Conservation (phyloP, 2,888 invertebrate genomes). For the Spilarctia lutea region DNA sequence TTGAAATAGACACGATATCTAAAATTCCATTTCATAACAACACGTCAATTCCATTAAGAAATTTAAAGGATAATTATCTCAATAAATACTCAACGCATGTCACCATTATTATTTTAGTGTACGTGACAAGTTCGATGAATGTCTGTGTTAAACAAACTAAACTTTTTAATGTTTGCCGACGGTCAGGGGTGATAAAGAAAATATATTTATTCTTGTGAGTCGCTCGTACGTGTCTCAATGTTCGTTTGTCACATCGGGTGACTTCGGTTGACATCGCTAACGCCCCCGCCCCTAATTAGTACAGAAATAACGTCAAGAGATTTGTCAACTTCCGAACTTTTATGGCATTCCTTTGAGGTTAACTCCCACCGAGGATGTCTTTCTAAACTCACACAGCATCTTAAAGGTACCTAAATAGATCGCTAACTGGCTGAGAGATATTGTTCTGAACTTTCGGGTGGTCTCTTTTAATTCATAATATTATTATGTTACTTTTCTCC, state of each 20-base stretch:
- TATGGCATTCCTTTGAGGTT: slow-evolving; percentile 80
- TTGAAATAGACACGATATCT: slow-evolving; percentile 25
- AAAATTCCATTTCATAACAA: slow-evolving; percentile 33
- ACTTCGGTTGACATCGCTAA: slow-evolving; percentile 68
- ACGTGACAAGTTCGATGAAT: slow-evolving; percentile 58
- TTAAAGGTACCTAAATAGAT: slow-evolving; percentile 73
- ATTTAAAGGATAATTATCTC: slow-evolving; percentile 45
- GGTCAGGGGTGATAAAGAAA: slow-evolving; percentile 56
- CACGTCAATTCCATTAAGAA: slow-evolving; percentile 37
- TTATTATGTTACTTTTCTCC: slow-evolving; percentile 48
- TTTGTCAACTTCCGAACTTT: slow-evolving; percentile 85
- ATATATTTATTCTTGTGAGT: slow-evolving; percentile 66
- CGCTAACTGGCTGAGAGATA: slow-evolving; percentile 79
- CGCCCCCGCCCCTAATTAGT: slow-evolving; percentile 82
- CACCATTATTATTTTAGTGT: slow-evolving; percentile 40
- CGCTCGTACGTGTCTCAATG: slow-evolving; percentile 53
- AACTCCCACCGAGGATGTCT: slow-evolving; percentile 58
- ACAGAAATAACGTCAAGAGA: slow-evolving; percentile 82
- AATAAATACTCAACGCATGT: slow-evolving; percentile 40
- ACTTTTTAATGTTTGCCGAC: slow-evolving; percentile 45
- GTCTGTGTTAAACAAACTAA: slow-evolving; percentile 45
- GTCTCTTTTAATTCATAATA: slow-evolving; percentile 58
- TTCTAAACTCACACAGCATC: slow-evolving; percentile 53
- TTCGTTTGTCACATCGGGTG: slow-evolving; percentile 64
- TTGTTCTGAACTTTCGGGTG: slow-evolving; percentile 73